phyloP scores from a whole-genome alignment of 2,888 invertebrate species.

The Hypolimnas misippus region DNA sequence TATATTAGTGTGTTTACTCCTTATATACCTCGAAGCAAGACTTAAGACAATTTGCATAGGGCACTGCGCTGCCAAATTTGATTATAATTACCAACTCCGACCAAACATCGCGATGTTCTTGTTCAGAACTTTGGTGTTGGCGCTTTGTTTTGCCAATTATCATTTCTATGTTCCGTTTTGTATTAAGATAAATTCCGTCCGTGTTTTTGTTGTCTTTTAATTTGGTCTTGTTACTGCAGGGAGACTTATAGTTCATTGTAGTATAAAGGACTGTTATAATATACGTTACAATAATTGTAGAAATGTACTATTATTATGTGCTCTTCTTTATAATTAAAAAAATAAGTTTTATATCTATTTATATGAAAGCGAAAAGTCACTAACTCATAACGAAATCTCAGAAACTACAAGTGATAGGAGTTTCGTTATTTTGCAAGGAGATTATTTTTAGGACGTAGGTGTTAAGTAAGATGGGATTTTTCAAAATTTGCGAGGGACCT shows the following conservation, averaged over 20 bases:
- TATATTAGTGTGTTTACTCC: too few species aligned
- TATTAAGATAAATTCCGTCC: constrained; percentile 6
- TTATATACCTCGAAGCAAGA: constrained; percentile 17
- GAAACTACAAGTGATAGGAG: too few species aligned
- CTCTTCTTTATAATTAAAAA: too few species aligned
- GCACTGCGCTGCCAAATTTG: constrained; percentile 49
- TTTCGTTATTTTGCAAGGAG: too few species aligned
- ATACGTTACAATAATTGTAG: too few species aligned
- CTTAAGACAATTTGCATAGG: constrained; percentile 52
- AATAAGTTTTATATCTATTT: too few species aligned
- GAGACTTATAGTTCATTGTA: not conserved
- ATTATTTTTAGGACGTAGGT: too few species aligned
- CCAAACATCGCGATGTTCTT: constrained; percentile 15
- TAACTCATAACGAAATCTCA: too few species aligned
- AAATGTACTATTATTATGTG: too few species aligned
- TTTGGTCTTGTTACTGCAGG: not conserved
- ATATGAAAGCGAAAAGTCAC: too few species aligned
- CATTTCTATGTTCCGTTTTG: not conserved
- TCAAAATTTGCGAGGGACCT: too few species aligned
- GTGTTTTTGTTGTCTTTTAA: not conserved
- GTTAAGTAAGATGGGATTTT: too few species aligned
- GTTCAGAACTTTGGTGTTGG: constrained; percentile 27
- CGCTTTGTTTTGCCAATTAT: constrained; percentile 13
- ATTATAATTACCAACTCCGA: constrained; percentile 53
- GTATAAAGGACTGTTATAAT: not conserved